Evolutionary conservation across 1,140 invertebrate species (phyloP), one percentile per base, ranked within the genome.

Genomic region (Anastrepha obliqua): DNA sequence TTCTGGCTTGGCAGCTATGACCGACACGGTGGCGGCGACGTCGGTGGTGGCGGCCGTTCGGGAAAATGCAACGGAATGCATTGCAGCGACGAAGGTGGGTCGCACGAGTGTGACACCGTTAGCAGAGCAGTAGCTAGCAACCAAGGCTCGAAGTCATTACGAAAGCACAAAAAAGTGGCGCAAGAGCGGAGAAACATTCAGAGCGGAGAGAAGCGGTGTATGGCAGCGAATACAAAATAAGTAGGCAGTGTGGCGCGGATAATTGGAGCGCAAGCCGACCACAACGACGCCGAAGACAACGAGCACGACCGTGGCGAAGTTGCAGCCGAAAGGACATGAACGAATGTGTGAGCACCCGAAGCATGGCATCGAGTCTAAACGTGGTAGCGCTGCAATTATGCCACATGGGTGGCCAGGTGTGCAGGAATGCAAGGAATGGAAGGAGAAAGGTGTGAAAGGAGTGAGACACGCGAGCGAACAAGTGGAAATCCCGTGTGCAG

Each of bases 1-100:
- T 47, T 20, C 17, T 74, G 42, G 67, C 15, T 44, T 74, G 67
- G 39, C 47, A 81, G 47, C 47, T 20, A 2, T 81, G 47, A n/a
- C 74, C 74, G 74, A 81, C 74, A 81, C 74, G 20, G n/a, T 81
- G 47, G 74, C 74, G 74, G 74, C 74, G n/a, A n/a, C 9, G 11
- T 3, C n/a, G 17, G 20, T 9, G n/a, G 29, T 8, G 51, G 64
- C 29, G 29, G 13, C 39, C 3, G 70, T 47, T 62, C 44, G 42
- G 3, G 11, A 17, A 42, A 81, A 81, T 81, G 74, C 74, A 81
- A 29, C 29, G 29, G 29, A 29, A 29, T 8, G 8, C 70, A 74
- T 51, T 81, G 74, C 74, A 81, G 20, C 74, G 47, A 81, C 74
- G n/a, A 81, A 81, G 74, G 74, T 55, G 51, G 42, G 42, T 42